Base-by-base conservation (phyloP, 2,113 vertebrate species). In the Merops nubicus region DNA sequence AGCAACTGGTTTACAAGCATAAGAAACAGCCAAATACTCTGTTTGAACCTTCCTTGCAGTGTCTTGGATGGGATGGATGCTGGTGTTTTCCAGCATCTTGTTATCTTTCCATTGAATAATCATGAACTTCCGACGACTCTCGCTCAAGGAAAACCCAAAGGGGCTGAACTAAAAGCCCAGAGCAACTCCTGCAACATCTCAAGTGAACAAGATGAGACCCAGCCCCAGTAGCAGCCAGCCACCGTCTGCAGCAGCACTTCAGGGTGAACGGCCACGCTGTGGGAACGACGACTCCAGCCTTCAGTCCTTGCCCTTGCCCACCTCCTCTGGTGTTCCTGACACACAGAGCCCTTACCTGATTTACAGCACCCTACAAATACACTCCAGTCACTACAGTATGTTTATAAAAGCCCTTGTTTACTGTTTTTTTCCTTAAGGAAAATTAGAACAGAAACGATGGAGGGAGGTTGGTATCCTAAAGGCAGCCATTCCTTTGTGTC, bases 191-290 rank as follows among this genome's bases (percentile, higher is more conserved):
- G 65, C 34, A 12, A 11, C 26, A 19, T 20, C 60, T 45, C 65
- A 40, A 25, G 4, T 0, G 28, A n/a, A 15, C 42, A 34, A 45
- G 25, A 53, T 15, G 42, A 65, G 33, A 28, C 40, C 31, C 34
- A 2, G 23, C 40, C 36, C 53, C 40, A 38, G 4, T 20, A 26
- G 21, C 56, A 62, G 15, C 21, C 33, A 43, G 50, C 12, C 64
- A 12, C 17, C 5, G 40, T 11, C 56, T 70, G 75, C 1, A 50
- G 64, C 45, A 81, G 63, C 40, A 23, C 64, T 56, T 60, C 17
- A 8, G 31, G 7, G 56, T 20, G 6, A 76, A 53, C 0, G 2
- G 15, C 9, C 1, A 3, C 1, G 6, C 11, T 15, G 36, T 5
- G 12, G 62, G 50, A 70, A 57, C 12, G 4, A 14, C 0, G 3